Base-by-base conservation (phyloP, 2,113 vertebrate species). In the Gallinago paraguaiae region DNA sequence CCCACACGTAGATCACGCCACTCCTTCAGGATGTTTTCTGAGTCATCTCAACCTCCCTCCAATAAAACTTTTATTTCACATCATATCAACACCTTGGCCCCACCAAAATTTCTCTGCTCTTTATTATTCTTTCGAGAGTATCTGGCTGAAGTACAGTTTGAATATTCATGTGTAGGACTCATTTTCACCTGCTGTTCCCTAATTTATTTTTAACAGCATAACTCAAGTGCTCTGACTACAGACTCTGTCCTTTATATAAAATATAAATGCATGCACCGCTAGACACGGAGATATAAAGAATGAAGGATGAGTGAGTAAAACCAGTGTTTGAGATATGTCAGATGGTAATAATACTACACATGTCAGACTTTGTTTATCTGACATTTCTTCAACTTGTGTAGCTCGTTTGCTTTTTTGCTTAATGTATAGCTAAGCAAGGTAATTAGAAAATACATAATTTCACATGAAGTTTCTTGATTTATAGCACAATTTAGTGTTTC, bases 161-260 rank as follows among this genome's bases (percentile, higher is more conserved):
- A 95, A 93, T 92, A 95, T 97, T 96, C 94, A 96, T 94, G 80
- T 48, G n/a, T 57, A 93, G 71, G 76, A 95, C 92, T 82, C 53
- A 92, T 82, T 87, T 95, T 87, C 95, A 93, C 61, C 74, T 89
- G 95, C 93, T 94, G 90, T 93, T 94, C 90, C 82, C 79, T 86
- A 93, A 93, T 93, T 96, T 96, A 96, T 95, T 96, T 96, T 96
- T 95, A 95, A 87, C 86, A 92, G 67, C 71, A 88, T 67, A 90
- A 84, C 88, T 93, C 80, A 94, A 89, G 92, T 10, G 23, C 79
- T 93, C 60, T 93, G 90, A 95, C 82, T 95, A 78, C 51, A 87
- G 86, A 75, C 80, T 77, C 84, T 90, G 85, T 41, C 83, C 95
- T 96, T 95, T 95, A 61, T 60, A 86, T 92, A 78, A 93, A 96